These are phyloP conservation scores for Aphaenogaster floridana DNA, from an alignment of 1,140 invertebrate genomes.

Conservation along the genomic window DNA sequence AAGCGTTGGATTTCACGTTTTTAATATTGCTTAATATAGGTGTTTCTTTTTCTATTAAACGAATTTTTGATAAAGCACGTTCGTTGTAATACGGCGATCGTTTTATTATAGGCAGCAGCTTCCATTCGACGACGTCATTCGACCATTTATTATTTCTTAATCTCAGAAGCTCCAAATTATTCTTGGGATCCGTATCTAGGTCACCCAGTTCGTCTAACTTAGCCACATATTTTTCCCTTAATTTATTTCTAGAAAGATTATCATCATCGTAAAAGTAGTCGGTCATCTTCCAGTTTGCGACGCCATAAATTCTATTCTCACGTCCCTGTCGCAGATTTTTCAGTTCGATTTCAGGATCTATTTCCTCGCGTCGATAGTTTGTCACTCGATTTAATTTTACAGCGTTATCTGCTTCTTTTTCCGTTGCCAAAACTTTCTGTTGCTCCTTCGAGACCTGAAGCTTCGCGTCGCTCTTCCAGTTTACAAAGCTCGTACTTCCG, in stretches of 20 bases:
- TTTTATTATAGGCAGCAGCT: conserved; percentile 40
- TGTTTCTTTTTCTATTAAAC: conserved; percentile 18
- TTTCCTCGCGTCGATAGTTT: conserved; percentile 31
- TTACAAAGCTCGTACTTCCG: conserved; percentile 28
- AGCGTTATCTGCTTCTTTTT: conserved; percentile 36
- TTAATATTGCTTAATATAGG: neutral
- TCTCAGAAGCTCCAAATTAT: conserved; percentile 44
- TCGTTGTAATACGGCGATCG: neutral
- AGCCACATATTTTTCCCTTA: conserved; percentile 6
- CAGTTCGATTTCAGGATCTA: conserved; percentile 45
- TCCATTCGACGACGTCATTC: conserved; percentile 41
- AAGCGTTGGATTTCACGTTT: neutral
- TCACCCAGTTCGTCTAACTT: conserved; percentile 26
- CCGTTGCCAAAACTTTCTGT: conserved; percentile 8
- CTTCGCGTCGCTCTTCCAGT: conserved; percentile 39
- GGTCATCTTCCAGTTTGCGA: neutral
- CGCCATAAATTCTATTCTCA: neutral
- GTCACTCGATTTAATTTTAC: conserved; percentile 53
- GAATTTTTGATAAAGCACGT: neutral
- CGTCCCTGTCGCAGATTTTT: conserved; percentile 29
- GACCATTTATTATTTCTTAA: conserved; percentile 49
- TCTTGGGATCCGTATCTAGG: conserved; percentile 14
- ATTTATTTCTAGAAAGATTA: conserved; percentile 36
- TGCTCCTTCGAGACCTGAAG: conserved; percentile 32
- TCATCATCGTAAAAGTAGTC: conserved; percentile 11